These are phyloP conservation scores for Cosmia trapezina DNA, from an alignment of 2,888 invertebrate genomes.

Conservation along the genomic window DNA sequence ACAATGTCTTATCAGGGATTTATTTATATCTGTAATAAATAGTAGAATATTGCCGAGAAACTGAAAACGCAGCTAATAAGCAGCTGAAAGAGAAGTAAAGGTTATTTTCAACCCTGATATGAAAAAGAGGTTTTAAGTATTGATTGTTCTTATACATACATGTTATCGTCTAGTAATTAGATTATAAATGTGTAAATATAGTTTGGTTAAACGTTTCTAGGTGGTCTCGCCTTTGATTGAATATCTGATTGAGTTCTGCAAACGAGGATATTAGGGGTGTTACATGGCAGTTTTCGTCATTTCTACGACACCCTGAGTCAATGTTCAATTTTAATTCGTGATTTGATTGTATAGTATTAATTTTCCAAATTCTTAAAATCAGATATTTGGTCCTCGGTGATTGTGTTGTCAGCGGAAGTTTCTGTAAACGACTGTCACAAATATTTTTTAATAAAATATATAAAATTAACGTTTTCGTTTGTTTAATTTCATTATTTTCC, in stretches of 20 bases:
- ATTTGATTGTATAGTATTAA: constrained; percentile 27
- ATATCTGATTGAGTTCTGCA: constrained; percentile 37
- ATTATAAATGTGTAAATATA: constrained; percentile 50
- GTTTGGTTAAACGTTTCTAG: constrained; percentile 28
- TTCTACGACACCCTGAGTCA: constrained; percentile 11
- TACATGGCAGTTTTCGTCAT: constrained; percentile 12
- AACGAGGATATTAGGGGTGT: background rate
- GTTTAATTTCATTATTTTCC: constrained; percentile 34
- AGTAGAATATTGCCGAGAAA: background rate
- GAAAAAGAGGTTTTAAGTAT: constrained; percentile 62
- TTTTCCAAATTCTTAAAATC: constrained; percentile 31
- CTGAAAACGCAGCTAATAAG: background rate
- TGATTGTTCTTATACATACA: constrained; percentile 62
- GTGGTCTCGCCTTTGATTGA: constrained; percentile 35
- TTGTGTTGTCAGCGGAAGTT: constrained; percentile 44
- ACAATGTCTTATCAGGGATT: constrained; percentile 28
- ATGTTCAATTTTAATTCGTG: background rate
- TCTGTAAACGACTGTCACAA: constrained; percentile 76
- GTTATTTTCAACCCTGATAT: constrained; percentile 37
- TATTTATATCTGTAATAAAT: background rate
- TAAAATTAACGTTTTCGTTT: constrained; percentile 39
- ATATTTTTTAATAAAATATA: constrained; percentile 69
- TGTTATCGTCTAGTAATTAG: constrained; percentile 54
- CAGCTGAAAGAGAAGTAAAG: background rate
- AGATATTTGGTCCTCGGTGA: constrained; percentile 40